Evolutionary conservation across 2,888 invertebrate species (phyloP), one percentile per base, ranked within the genome.

Genomic region (Heliconius erato): DNA sequence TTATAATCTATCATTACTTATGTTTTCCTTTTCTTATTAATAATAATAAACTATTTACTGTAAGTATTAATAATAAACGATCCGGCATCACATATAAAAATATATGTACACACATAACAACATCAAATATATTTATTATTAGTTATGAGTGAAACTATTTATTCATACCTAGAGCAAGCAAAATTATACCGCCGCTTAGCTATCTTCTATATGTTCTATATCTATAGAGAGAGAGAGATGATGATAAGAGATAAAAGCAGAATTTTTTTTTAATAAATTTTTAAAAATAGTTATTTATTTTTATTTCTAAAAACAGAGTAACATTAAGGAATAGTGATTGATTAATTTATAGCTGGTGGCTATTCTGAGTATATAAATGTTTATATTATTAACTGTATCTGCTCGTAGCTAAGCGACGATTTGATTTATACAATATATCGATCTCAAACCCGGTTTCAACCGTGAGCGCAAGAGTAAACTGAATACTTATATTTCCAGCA

Each of bases 91-190:
- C n/a, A 68, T 69, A 77, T 59, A 69, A 69, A 79, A 59, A 69
- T 77, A 40, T 72, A 72, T 72, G 16, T 26, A 72, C 40, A 40
- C 44, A 12, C 19, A 40, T 44, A 12, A 71, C 63, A 71, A 81
- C 65, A 81, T 71, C 63, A 40, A 77, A 63, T 69, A 77, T 14
- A n/a, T 11, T 3, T 63, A 40, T 76, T 71, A 54, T 35, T 71
- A 74, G 49, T 63, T 71, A 59, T 63, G 16, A 49, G 63, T 71
- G 63, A 44, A 77, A 77, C 77, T 65, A 81, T 59, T 74, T 65
- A 44, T 54, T 65, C 63, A 67, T 32, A 59, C 65, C 16, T 49
- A 28, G 35, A 81, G 26, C 44, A 63, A 40, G 40, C 40, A 76
- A 54, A n/a, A 32, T 32, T 12, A 69, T 71, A 65, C 26, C 23